A percentile compares a stretch with the other conserved stretches of the same genome.
Evolutionary conservation across 2,888 invertebrate genomes (phyloP).

Genomic region (Tinea semifulvella): DNA sequence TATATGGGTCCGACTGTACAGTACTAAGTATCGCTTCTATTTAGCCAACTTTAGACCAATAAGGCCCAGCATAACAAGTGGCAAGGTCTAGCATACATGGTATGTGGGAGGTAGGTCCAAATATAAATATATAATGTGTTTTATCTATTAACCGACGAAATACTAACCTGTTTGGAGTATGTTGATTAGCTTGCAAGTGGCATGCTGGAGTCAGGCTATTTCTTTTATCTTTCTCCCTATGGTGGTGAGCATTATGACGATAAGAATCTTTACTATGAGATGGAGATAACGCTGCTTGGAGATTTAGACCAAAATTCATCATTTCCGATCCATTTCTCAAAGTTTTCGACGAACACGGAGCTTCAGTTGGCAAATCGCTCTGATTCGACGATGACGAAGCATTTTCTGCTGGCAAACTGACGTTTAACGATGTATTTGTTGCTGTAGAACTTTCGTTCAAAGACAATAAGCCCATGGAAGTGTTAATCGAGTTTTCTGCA

Average conservation of each 20-base stretch:
- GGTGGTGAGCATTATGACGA: conserved; percentile 34
- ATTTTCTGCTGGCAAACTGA: conserved; percentile 44
- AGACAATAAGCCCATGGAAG: conserved; percentile 50
- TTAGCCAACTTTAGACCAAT: too few species aligned
- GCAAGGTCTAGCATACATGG: too few species aligned
- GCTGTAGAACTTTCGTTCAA: conserved; percentile 56
- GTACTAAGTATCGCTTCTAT: too few species aligned
- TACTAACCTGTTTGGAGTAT: conserved; percentile 47
- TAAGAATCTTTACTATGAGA: conserved; percentile 41
- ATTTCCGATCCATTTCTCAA: conserved; percentile 41
- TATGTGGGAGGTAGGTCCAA: too few species aligned
- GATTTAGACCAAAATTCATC: conserved; percentile 43
- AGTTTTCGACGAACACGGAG: conserved; percentile 44
- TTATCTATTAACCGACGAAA: too few species aligned
- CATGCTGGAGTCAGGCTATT: conserved; percentile 62
- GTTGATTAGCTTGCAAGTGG: conserved; percentile 41
- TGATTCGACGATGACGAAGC: conserved; percentile 28
- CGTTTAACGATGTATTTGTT: conserved; percentile 54
- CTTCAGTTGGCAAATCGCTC: conserved; percentile 32
- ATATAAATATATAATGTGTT: too few species aligned
- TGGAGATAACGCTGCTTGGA: conserved; percentile 50
- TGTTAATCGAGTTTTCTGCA: conserved; percentile 30
- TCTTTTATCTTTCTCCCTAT: conserved; percentile 55
- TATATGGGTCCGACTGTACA: too few species aligned
- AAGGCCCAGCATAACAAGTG: too few species aligned